Base-by-base conservation (phyloP, 2,113 vertebrate species). In the Cnemophilus loriae region DNA sequence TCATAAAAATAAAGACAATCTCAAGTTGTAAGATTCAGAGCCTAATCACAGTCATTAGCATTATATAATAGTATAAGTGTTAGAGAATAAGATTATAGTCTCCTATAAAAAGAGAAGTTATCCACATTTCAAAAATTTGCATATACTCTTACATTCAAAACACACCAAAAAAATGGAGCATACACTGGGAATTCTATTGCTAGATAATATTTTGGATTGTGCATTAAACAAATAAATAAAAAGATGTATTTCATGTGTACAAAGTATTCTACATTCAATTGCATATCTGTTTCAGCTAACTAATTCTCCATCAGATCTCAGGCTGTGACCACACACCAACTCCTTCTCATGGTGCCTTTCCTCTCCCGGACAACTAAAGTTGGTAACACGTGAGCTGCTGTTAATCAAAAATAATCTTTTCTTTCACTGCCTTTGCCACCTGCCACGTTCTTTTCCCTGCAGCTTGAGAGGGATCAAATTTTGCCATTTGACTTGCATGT, bases 191-290 rank as follows among this genome's bases (percentile, higher is more conserved):
- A 18, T 46, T 89, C 18, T 65, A 39, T 19, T 60, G 11, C 6
- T 63, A 49, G 15, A n/a, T 10, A 78, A 39, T 0, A 4, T 22
- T 88, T 88, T 46, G 3, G 28, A 74, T 26, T 49, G 41, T 30
- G 9, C 3, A 46, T n/a, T 60, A 27, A 42, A 56, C 3, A 35
- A 55, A 65, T 7, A 76, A 75, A 55, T 23, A 37, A 67, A 64
- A 64, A 55, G 0, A 13, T n/a, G 33, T 4, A 41, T 75, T 78
- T 87, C 0, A 2, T 26, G 16, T 7, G 4, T 49, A 28, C 3
- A 53, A 82, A 53, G 3, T 30, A 10, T 27, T 19, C 17, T 44
- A 13, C 4, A 61, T 44, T 39, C 16, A 69, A 21, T 18, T 55
- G 11, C 10, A 15, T 24, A 23, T 46, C 41, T 30, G 1, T n/a